Base-by-base conservation (phyloP, 2,888 invertebrate genomes). In the Argyresthia goedartella region DNA sequence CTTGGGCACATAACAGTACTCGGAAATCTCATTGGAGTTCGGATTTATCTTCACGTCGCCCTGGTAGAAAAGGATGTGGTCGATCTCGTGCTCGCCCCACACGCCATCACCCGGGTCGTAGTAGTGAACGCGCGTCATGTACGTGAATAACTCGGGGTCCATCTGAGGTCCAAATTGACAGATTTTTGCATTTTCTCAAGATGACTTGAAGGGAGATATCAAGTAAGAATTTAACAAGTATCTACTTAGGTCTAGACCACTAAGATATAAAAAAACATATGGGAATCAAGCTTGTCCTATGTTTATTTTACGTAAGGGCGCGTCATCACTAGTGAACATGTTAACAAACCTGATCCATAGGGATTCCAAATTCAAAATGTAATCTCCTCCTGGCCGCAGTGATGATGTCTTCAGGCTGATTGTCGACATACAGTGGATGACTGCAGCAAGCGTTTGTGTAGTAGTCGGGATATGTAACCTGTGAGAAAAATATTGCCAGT, bases 1-100 rank as follows among this genome's bases (percentile, higher is more conserved):
- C 63, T 90, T 89, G 4, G 92, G 89, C 16, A 97, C 88, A 76
- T 89, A 97, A 65, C 89, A 88, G 60, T 94, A 89, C 71, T 94
- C 93, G 43, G 93, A 93, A 16, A 99, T 94, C 88, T 99, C 99
- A 69, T 97, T 93, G 0, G 91, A 88, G 80, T 99, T 99, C 0
- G 95, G 93, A 49, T 93, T 90, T 4, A 96, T 73, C 39, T 91
- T 89, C 8, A 95, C 90, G 69, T 98, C 93, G 63, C 91, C 91
- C 66, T 94, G 92, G 49, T 96, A 80, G 74, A 99, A 92, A 7
- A 99, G 84, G 52, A 98, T 93, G 79, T 99, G 98, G 81, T 99
- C 99, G 60, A 99, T 94, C 86, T 99, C 99, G 72, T 98, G 97
- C 81, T 99, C 99, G 8, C 98, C 99, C 95, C 96, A 99, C 56